These are phyloP conservation scores for Bibio marci DNA, from an alignment of 2,888 invertebrate genomes.

Conservation along the genomic window DNA sequence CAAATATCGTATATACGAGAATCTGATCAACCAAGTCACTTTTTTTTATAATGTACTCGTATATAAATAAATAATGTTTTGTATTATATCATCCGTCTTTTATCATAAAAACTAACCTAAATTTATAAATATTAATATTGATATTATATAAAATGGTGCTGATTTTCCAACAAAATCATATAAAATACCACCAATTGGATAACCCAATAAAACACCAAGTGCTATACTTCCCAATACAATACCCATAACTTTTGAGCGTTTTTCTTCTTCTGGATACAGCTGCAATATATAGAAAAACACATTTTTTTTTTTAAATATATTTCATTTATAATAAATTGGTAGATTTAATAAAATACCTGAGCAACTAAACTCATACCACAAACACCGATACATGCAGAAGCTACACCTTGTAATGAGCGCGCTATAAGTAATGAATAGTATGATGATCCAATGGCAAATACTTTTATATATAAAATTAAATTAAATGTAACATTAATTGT, in stretches of 20 bases:
- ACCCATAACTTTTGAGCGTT: constrained; percentile 54
- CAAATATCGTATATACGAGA: too few relatives aligned
- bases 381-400: constrained; percentile 62
- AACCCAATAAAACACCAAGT: constrained; percentile 61
- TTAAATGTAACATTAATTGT: neutral
- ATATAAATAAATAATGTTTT: too few relatives aligned
- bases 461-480: constrained; percentile 29
- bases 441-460: constrained; percentile 57
- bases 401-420: constrained; percentile 60
- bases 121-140: constrained; percentile 36
- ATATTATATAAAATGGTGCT: constrained; percentile 54
- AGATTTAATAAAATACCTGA: constrained; percentile 30
- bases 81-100: too few relatives aligned
- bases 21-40: too few relatives aligned
- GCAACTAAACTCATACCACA: constrained; percentile 71
- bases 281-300: constrained; percentile 4
- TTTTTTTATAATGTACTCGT: too few relatives aligned
- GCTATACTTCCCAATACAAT: constrained; percentile 66
- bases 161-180: constrained; percentile 61
- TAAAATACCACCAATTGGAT: constrained; percentile 62
- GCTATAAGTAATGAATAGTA: constrained; percentile 53
- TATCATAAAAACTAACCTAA: too few relatives aligned
- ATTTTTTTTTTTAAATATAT: neutral
- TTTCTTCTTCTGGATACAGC: constrained; percentile 28
- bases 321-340: constrained; percentile 18